A percentile compares a stretch with the other conserved stretches of the same genome.
phyloP scores from a whole-genome alignment of 2,888 invertebrate species.

The Melieria crassipennis region DNA sequence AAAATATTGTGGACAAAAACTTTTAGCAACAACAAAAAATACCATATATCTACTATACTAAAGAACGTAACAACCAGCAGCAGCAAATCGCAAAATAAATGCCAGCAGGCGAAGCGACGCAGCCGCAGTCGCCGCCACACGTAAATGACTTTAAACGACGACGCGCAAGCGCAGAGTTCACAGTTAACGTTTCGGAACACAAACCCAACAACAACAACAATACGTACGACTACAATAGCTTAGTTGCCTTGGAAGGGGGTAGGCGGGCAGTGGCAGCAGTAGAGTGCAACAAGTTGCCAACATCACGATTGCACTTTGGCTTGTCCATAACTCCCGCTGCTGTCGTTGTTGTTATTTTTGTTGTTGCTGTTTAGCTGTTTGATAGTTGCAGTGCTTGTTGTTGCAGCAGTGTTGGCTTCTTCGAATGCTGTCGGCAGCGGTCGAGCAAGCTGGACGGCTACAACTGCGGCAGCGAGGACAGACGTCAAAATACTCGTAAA shows the following conservation, averaged over 20 bases:
- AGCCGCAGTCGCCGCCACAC: too few relatives aligned
- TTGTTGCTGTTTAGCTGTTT: background rate
- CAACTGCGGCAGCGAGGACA: background rate
- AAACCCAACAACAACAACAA: background rate
- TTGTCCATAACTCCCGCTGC: conserved; percentile 16
- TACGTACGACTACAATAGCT: background rate
- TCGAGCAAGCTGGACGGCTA: background rate
- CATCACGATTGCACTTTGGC: conserved; percentile 1
- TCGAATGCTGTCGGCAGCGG: background rate
- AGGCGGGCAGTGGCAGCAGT: too few relatives aligned
- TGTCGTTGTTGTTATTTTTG: conserved; percentile 7
- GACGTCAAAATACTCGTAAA: conserved; percentile 13
- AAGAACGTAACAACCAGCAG: too few relatives aligned
- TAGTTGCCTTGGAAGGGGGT: background rate
- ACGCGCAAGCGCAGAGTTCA: conserved; percentile 8
- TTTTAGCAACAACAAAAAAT: background rate
- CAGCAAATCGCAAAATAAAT: too few relatives aligned
- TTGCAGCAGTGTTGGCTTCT: background rate
- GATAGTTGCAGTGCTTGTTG: background rate
- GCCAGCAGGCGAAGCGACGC: too few relatives aligned
- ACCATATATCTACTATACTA: too few relatives aligned
- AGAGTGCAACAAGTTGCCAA: background rate
- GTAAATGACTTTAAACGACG: background rate
- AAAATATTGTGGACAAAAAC: conserved; percentile 18
- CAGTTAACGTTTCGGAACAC: background rate